Base-by-base conservation (phyloP, 2,113 vertebrate species). In the Arothron firmamentum region DNA sequence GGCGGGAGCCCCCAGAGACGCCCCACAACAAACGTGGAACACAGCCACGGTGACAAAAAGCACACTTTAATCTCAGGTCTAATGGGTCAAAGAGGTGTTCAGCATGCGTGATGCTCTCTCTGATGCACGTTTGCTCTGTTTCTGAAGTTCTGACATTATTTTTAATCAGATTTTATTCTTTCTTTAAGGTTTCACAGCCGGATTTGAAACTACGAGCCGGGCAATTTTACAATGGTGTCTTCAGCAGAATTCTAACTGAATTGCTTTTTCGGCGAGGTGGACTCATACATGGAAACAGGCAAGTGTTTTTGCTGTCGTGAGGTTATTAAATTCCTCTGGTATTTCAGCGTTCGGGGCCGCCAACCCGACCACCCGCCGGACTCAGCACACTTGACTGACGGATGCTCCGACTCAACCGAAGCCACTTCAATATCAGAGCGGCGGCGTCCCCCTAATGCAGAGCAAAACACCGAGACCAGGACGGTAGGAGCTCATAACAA, bases 161-260 rank as follows among this genome's bases (percentile, higher is more conserved):
- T 23, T 23, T 23, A 23, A 23, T 23, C 21, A 23, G 9, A 38
- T 38, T 38, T 38, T 38, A 38, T 38, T 38, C 34, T 12, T 12
- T 38, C 25, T 28, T 28, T 28, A 28, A 28, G 25, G 25, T 28
- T 28, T 28, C 1, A 28, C 25, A 28, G 25, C 25, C 6, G 6
- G 25, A 28, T 28, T 28, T 6, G 4, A 28, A 28, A 28, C 25
- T 28, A 28, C 6, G 25, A 28, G 25, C 25, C 25, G 1, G 25
- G 25, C 4, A 5, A 28, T 28, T 28, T 28, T 28, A 28, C 6
- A 28, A 28, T 28, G 6, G 6, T 28, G 25, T 28, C 25, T 28
- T 28, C 25, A 28, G 79, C 57, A 53, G 76, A 76, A 61, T 56
- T 34, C 20, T 43, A 62, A 52, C 78, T 75, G 80, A 82, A 62